Evolutionary conservation across 2,888 invertebrate species (phyloP).

Genomic region (Dendrolimus houi): DNA sequence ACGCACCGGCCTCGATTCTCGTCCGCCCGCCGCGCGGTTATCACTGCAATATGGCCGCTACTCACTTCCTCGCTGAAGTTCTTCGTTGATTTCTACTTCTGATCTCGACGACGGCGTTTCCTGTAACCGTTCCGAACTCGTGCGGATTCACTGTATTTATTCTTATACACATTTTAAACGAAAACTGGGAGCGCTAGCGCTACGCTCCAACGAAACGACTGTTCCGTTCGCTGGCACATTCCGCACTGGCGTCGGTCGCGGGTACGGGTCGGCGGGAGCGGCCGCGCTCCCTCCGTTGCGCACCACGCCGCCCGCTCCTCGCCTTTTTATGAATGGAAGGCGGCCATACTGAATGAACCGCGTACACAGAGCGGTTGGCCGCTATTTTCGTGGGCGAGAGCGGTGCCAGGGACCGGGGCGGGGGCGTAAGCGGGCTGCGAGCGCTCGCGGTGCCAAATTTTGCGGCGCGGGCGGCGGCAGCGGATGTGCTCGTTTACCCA

Average conservation of each 20-base stretch:
- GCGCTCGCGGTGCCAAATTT: constrained; percentile 74
- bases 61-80: constrained; percentile 77
- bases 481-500: constrained; percentile 75
- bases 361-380: constrained; percentile 76
- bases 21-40: constrained; percentile 77
- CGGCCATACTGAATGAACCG: constrained; percentile 84
- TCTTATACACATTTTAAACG: constrained; percentile 77
- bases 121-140: constrained; percentile 74
- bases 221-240: constrained; percentile 75
- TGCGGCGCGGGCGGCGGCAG: constrained; percentile 73
- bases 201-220: constrained; percentile 78
- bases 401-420: constrained; percentile 61
- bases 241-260: constrained; percentile 74
- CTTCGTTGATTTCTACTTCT: constrained; percentile 76
- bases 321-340: constrained; percentile 84
- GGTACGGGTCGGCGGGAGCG: constrained; percentile 70
- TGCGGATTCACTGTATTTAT: constrained; percentile 76
- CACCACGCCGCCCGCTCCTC: constrained; percentile 64
- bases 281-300: constrained; percentile 69
- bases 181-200: constrained; percentile 76
- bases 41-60: constrained; percentile 77
- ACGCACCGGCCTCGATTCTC: constrained; percentile 77
- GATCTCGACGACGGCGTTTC: constrained; percentile 74
- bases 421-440: constrained; percentile 72
- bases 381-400: constrained; percentile 72